Evolutionary conservation across 2,113 vertebrate species (phyloP).

Genomic region (Chaetura pelagica): DNA sequence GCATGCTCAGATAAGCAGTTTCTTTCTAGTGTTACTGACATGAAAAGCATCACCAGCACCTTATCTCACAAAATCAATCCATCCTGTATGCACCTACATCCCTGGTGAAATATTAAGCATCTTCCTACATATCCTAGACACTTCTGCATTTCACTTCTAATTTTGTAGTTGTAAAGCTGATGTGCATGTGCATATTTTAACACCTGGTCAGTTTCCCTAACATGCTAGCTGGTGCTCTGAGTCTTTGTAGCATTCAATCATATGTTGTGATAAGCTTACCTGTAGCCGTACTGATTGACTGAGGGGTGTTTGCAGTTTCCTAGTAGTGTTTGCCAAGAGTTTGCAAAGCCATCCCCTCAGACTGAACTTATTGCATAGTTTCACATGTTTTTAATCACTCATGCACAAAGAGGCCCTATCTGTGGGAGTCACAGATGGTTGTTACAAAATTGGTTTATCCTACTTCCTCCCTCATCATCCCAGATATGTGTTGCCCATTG

Average conservation of each 20-base stretch:
- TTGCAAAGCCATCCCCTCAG: background rate
- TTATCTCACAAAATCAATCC: background rate
- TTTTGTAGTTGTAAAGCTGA: background rate
- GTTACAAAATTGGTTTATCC: background rate
- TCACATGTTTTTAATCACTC: background rate
- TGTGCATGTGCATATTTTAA: accelerated
- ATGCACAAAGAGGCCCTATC: background rate
- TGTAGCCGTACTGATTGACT: background rate
- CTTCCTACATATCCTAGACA: background rate
- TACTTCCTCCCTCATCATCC: background rate
- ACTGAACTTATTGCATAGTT: background rate
- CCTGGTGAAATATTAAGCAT: background rate
- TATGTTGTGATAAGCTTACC: background rate
- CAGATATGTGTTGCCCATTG: background rate
- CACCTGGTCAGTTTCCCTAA: background rate
- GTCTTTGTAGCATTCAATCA: background rate
- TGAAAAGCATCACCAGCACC: background rate
- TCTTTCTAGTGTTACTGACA: slow-evolving; percentile 12
- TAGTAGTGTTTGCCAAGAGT: background rate
- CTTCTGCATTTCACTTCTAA: background rate
- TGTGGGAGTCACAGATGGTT: slow-evolving; percentile 45
- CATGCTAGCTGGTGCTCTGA: background rate
- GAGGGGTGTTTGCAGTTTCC: background rate
- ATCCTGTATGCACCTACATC: background rate
- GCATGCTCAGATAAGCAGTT: slow-evolving; percentile 27